A percentile compares a stretch with the other conserved stretches of the same genome.
Conservation (phyloP, 2,113 vertebrate genomes). For the Paradoxurus hermaphroditus region DNA sequence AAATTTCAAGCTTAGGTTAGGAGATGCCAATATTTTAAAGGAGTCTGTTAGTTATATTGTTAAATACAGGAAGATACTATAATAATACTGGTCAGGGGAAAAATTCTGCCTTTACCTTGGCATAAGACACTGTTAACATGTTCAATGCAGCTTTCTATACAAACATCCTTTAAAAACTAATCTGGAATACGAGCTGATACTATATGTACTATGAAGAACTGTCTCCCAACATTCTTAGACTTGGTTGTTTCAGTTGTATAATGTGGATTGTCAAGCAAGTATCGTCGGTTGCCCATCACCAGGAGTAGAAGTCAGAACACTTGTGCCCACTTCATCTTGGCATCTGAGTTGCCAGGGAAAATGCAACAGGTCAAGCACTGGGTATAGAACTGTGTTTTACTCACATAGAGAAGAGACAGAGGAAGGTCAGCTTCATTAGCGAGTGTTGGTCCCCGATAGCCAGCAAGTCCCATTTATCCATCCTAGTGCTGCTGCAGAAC, state of each 20-base stretch:
- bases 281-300: not conserved
- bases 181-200: not conserved
- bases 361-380: not conserved
- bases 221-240: not conserved
- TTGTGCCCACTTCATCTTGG: not conserved
- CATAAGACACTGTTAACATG: not conserved
- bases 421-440: not conserved
- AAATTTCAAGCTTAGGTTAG: not conserved
- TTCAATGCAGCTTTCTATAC: not conserved
- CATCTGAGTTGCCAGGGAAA: not conserved
- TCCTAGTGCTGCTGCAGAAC: not conserved
- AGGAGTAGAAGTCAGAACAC: not conserved
- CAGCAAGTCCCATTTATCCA: fast-evolving
- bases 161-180: not conserved
- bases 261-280: not conserved
- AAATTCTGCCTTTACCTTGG: not conserved
- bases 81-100: not conserved
- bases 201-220: not conserved
- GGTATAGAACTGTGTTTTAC: not conserved
- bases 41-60: not conserved
- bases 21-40: not conserved
- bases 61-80: not conserved
- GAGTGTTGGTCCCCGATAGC: too few species aligned
- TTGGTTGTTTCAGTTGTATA: not conserved
- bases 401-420: not conserved